A percentile compares a stretch with the other conserved stretches of the same genome.
phyloP scores from a whole-genome alignment of 2,113 vertebrate species.

The Gasterosteus nipponicus region DNA sequence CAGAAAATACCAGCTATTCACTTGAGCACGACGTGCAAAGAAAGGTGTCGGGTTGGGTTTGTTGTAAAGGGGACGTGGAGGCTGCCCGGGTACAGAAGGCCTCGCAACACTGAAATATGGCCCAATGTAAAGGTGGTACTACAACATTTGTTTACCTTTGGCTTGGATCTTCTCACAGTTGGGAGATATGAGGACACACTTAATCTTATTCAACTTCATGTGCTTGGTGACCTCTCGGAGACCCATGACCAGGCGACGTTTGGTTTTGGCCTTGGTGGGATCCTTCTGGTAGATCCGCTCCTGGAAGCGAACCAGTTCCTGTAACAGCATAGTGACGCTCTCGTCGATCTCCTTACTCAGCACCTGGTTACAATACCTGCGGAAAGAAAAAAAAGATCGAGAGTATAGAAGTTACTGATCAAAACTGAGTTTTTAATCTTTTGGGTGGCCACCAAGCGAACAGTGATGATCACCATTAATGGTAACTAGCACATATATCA shows the following conservation, averaged over 20 bases:
- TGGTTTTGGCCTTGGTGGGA: conserved; percentile 92
- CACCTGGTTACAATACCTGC: conserved; percentile 98
- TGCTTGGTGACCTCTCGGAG: conserved; percentile 97
- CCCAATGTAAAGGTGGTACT: background rate
- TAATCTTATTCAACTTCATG: conserved; percentile 97
- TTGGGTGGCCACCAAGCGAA: background rate
- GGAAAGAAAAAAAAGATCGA: background rate
- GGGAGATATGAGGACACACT: conserved; percentile 97
- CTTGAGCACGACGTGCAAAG: background rate
- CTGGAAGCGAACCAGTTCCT: conserved; percentile 98
- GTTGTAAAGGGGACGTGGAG: background rate
- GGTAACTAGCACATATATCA: background rate
- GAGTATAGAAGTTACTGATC: background rate
- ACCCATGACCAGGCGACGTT: conserved; percentile 96
- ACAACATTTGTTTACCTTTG: conserved; percentile 83
- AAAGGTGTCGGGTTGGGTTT: background rate
- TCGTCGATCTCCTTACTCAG: conserved; percentile 98
- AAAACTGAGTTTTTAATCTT: background rate
- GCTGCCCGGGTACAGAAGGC: background rate
- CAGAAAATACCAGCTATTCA: background rate
- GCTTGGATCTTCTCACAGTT: conserved; percentile 99
- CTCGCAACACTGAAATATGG: background rate
- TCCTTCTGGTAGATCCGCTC: conserved; percentile 96
- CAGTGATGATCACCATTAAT: background rate
- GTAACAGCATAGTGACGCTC: conserved; percentile 92